phyloP scores from a whole-genome alignment of 2,113 vertebrate genomes.

The Cricetomys ansorgei region DNA sequence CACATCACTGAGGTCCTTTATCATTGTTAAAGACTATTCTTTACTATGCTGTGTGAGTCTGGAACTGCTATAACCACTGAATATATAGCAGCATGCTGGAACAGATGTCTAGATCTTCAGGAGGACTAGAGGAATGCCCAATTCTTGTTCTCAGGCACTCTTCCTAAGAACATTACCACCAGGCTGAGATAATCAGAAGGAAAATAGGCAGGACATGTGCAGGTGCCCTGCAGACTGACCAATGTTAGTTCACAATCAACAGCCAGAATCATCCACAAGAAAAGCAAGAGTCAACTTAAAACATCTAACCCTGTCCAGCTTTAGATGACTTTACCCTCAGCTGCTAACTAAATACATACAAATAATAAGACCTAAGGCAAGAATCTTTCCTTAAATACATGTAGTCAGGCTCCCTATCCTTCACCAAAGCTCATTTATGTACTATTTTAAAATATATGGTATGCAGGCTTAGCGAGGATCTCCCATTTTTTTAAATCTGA shows the following conservation, averaged over 20 bases:
- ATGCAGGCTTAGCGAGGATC: neutral
- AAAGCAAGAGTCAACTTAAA: neutral
- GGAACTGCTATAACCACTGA: neutral
- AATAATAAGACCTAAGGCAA: neutral
- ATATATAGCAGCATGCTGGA: neutral
- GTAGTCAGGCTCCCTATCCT: neutral
- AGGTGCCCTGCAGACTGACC: neutral
- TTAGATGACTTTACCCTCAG: neutral
- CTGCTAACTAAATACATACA: neutral
- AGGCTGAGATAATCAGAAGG: neutral
- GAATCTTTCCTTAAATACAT: neutral
- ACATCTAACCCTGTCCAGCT: neutral
- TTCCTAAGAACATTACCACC: neutral
- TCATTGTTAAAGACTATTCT: accelerated
- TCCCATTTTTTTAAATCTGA: too few relatives aligned
- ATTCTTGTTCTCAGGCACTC: neutral
- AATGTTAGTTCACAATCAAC: neutral
- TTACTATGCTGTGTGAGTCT: neutral
- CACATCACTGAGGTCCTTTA: too few relatives aligned
- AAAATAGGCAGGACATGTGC: accelerated
- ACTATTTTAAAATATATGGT: neutral
- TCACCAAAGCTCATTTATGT: neutral
- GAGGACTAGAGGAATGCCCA: neutral
- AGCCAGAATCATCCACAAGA: neutral
- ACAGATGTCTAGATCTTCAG: neutral